Evolutionary conservation across 2,888 invertebrate species (phyloP).

Genomic region (Mesorhabditis spiculigera): DNA sequence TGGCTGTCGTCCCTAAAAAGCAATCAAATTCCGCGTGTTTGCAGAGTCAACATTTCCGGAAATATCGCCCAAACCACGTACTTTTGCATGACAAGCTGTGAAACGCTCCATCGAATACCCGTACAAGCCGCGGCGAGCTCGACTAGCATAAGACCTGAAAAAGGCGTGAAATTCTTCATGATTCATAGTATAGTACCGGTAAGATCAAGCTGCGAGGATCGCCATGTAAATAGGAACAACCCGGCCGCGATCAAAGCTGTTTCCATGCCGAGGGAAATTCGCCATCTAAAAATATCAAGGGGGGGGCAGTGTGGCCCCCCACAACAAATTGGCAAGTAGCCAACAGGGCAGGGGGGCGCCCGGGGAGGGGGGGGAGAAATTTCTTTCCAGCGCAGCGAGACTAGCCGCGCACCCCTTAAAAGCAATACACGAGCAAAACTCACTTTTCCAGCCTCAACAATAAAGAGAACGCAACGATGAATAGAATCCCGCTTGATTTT

Average conservation of each 20-base stretch:
- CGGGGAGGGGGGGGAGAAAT: no score
- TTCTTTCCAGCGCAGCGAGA: no score
- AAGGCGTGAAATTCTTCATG: background rate
- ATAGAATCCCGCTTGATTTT: constrained; percentile 85
- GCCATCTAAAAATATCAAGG: constrained; percentile 36
- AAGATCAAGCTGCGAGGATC: constrained; percentile 87
- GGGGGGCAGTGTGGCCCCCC: no score
- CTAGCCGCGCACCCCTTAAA: no score
- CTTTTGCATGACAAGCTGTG: constrained; percentile 91
- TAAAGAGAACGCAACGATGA: constrained; percentile 89
- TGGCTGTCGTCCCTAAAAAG: constrained; percentile 24
- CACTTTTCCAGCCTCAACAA: constrained; percentile 85
- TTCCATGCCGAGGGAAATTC: constrained; percentile 62
- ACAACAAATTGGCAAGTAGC: no score
- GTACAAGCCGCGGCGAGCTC: constrained; percentile 82
- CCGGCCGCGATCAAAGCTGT: constrained; percentile 85
- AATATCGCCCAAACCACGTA: constrained; percentile 52
- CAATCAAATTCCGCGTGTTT: background rate
- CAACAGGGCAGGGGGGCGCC: no score
- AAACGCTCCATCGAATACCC: constrained; percentile 92
- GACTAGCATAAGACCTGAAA: constrained; percentile 76
- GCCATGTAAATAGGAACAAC: constrained; percentile 91
- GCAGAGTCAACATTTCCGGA: background rate
- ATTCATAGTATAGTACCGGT: constrained; percentile 63
- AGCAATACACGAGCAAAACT: constrained; percentile 42